Evolutionary conservation across 2,888 invertebrate genomes (phyloP), one percentile per base, ranked within the genome.

Genomic region (Orthosia cruda): DNA sequence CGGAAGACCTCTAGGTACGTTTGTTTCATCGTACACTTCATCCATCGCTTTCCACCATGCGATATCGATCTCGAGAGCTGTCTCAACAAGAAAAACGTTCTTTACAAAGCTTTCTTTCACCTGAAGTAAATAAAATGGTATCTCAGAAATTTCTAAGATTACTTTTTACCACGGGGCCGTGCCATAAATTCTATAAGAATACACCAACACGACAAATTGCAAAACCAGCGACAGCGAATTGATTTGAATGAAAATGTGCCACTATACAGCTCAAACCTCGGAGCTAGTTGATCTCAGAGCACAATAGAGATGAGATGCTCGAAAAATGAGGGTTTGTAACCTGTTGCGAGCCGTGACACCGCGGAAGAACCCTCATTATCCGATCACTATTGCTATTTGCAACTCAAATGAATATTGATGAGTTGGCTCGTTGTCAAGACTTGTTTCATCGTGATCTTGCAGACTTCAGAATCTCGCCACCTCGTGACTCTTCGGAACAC

Each of bases 271-370:
- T 59, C 15, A 26, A 54, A 61, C 64, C 64, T 71, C 40, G 12
- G 26, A 50, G 47, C 63, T 52, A 66, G 71, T 20, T 74, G 73
- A 55, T 78, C 65, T 66, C 64, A 55, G 49, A 52, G 49, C 52
- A 80, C 83, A 80, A 84, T 83, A 84, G 73, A 54, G 81, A 71
- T 66, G 70, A 77, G 84, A 77, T 79, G 77, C 76, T 86, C 89
- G 89, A 91, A 90, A 91, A 92, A 90, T 90, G 88, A 89, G 80
- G 86, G 86, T 72, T 69, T 87, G 86, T 90, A 88, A 92, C 93
- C 90, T 93, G 93, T 93, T 93, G 92, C 91, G 73, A 57, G 54
- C 47, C 64, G 67, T 77, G 77, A 78, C 81, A 80, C 71, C 63
- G 73, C 52, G 18, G 68, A 82, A 77, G 72, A 77, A 77, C 85